Evolutionary conservation across 2,113 vertebrate species (phyloP), one percentile per base, ranked within the genome.

Genomic region (Bubo blakistoni): DNA sequence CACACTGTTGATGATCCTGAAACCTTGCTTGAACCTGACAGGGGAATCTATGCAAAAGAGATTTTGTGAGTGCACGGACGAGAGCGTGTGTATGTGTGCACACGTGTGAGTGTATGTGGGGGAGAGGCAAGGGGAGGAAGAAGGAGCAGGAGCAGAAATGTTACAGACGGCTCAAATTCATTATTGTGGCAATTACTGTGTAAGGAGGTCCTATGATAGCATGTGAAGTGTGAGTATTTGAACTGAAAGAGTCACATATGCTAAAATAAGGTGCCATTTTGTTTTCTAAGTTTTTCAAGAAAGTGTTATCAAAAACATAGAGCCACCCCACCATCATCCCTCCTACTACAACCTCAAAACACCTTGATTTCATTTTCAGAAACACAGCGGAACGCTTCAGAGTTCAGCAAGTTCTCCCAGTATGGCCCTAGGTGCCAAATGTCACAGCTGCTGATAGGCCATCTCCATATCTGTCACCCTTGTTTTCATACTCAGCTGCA

Each of bases 31-130:
- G 54, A 49, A 78, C 11, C 38, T 74, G 38, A 21, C 32, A 40
- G 29, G 16, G n/a, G 13, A 51, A 67, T 26, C 62, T 13, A 7
- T 12, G 42, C 40, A 58, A 18, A 66, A 67, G 61, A 61, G 30
- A 57, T 26, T n/a, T 19, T 22, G 5, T 21, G 20, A 4, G 22
- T n/a, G 55, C 4, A 4, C 16, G 3, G 17, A 1, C 6, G 7
- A 16, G 15, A 13, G 21, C 18, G 36, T 16, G 13, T 25, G 38
- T 15, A 11, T 40, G 17, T 20, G 58, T 1, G 3, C 19, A 27
- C 34, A 6, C 1, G 6, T 13, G 22, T 30, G 30, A 38, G 42
- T 6, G 1, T 13, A 8, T 4, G 13, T 38, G n/a, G 84, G 16
- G 27, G 24, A 90, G 9, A 78, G 27, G 27, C 40, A 69, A 86